A percentile compares a stretch with the other conserved stretches of the same genome.
phyloP scores from a whole-genome alignment of 2,888 invertebrate genomes.

The Chaetogeoica ovagalla region DNA sequence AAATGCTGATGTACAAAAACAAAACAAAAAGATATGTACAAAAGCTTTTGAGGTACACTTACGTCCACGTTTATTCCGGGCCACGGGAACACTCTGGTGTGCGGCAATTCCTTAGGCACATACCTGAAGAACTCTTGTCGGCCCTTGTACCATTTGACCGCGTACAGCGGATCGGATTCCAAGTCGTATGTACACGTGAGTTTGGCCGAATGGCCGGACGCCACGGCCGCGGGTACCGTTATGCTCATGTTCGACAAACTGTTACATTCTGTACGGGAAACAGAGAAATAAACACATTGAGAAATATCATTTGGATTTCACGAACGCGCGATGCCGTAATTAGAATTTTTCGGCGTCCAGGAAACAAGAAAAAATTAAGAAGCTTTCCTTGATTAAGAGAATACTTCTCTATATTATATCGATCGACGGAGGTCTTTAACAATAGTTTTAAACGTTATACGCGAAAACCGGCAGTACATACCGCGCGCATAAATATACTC shows the following conservation, averaged over 20 bases:
- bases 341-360: too few relatives aligned
- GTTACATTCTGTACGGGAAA: conserved; percentile 62
- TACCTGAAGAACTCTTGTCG: conserved; percentile 77
- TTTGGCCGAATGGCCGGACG: conserved; percentile 73
- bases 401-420: too few relatives aligned
- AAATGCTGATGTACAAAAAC: too few relatives aligned
- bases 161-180: conserved; percentile 73
- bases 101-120: conserved; percentile 77
- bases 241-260: conserved; percentile 72
- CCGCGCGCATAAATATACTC: too few relatives aligned
- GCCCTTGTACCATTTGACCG: conserved; percentile 82
- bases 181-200: conserved; percentile 76
- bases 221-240: conserved; percentile 72
- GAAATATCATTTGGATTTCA: not conserved
- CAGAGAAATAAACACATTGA: not conserved
- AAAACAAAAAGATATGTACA: too few relatives aligned
- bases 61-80: conserved; percentile 75
- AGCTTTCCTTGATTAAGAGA: too few relatives aligned
- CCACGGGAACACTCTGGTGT: conserved; percentile 72
- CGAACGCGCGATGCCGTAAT: too few relatives aligned
- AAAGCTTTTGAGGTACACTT: conserved; percentile 60
- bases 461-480: too few relatives aligned
- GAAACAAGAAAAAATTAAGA: too few relatives aligned
- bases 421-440: too few relatives aligned
- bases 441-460: too few relatives aligned